phyloP scores from a whole-genome alignment of 1,140 invertebrate genomes.

The Bombyx mandarina region DNA sequence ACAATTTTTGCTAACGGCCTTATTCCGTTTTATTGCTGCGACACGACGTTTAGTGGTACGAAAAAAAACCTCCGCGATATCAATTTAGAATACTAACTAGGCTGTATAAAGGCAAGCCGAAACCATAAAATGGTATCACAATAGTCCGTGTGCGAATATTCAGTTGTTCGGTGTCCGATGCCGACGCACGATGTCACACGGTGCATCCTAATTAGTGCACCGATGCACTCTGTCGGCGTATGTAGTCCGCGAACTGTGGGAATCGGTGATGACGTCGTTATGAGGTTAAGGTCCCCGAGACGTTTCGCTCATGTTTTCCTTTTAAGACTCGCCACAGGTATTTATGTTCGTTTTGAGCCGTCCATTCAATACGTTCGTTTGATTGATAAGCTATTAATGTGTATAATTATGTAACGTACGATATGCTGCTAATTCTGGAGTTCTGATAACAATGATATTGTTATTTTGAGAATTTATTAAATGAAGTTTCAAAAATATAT shows the following conservation, averaged over 20 bases:
- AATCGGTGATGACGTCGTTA: slow-evolving; percentile 32
- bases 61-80: slow-evolving; percentile 52
- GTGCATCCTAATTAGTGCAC: slow-evolving; percentile 58
- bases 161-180: slow-evolving; percentile 52
- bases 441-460: too few relatives aligned
- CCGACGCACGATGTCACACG: slow-evolving; percentile 41
- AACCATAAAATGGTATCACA: slow-evolving; percentile 64
- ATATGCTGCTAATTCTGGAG: neutral
- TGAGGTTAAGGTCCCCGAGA: slow-evolving; percentile 28
- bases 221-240: slow-evolving; percentile 38
- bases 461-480: too few relatives aligned
- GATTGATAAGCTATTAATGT: slow-evolving; percentile 4
- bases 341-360: slow-evolving; percentile 5
- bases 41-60: slow-evolving; percentile 59
- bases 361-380: slow-evolving; percentile 3
- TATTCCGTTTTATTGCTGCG: slow-evolving; percentile 47
- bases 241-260: slow-evolving; percentile 34
- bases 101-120: slow-evolving; percentile 53
- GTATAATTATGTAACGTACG: slow-evolving; percentile 3
- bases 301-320: slow-evolving; percentile 11
- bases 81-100: slow-evolving; percentile 65
- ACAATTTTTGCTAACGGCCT: slow-evolving; percentile 28
- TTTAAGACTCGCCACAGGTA: slow-evolving; percentile 3
- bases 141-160: slow-evolving; percentile 63
- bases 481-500: too few relatives aligned